phyloP scores from a whole-genome alignment of 2,888 invertebrate species.

The Platycheirus albimanus region DNA sequence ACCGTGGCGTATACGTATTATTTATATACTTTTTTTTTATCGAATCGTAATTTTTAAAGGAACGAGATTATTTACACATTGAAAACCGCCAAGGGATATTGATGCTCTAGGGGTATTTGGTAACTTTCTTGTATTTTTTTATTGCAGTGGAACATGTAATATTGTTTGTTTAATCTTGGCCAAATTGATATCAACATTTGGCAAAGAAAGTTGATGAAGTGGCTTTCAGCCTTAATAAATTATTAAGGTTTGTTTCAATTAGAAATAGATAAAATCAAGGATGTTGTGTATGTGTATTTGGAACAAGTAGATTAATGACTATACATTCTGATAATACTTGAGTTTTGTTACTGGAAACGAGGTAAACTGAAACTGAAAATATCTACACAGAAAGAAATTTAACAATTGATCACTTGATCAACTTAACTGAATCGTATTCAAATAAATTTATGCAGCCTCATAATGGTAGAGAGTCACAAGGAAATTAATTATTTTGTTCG shows the following conservation, averaged over 20 bases:
- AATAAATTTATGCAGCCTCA: too few relatives aligned
- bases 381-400: too few relatives aligned
- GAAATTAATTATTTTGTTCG: too few relatives aligned
- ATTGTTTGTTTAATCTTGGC: not conserved
- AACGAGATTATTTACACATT: constrained; percentile 8
- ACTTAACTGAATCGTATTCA: too few relatives aligned
- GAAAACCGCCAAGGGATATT: not conserved
- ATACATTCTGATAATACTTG: too few relatives aligned
- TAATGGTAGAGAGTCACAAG: too few relatives aligned
- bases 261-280: not conserved
- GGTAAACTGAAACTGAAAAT: too few relatives aligned
- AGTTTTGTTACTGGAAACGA: too few relatives aligned
- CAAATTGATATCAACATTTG: not conserved
- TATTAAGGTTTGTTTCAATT: not conserved
- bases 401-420: too few relatives aligned
- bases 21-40: not conserved
- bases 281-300: too few relatives aligned
- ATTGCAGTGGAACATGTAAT: not conserved
- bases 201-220: not conserved
- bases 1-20: constrained; percentile 34
- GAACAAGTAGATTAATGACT: too few relatives aligned
- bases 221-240: not conserved
- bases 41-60: not conserved
- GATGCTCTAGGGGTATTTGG: not conserved
- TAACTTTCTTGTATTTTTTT: not conserved